Base-by-base conservation (phyloP, 2,113 vertebrate species). In the Callaeas wilsoni region DNA sequence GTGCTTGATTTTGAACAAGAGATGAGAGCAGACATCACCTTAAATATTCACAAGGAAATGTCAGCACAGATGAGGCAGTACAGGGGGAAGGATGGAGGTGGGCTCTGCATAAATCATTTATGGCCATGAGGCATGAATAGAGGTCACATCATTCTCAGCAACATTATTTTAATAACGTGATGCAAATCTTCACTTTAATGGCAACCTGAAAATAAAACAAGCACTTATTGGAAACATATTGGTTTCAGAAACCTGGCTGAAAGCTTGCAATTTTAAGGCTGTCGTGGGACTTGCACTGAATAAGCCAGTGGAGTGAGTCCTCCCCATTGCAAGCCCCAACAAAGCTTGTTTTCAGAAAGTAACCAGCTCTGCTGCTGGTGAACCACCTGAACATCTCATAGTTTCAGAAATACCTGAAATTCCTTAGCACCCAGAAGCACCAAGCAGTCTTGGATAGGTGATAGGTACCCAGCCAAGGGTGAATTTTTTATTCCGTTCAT, bases 41-140 rank as follows among this genome's bases (percentile, higher is more conserved):
- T 94, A 97, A 97, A 95, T 93, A 96, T 96, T 97, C 96, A 97
- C 25, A n/a, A 80, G 90, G 91, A 96, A 90, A 90, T 94, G 91
- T 94, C 96, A 97, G 77, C 63, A 17, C 83, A 69, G 78, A 94
- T 75, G 84, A 97, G 67, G 52, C 47, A 47, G 89, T 41, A 35
- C 33, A 79, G 62, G 35, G 84, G 79, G 56, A 87, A 65, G 62
- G 56, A 52, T 81, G 74, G 47, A 93, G 84, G 74, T 94, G 87
- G 92, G 84, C 83, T 96, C 6, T 2, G 27, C 30, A 89, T 93
- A 84, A 49, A 91, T 91, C 12, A 93, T 96, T 97, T 83, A 92
- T 64, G 49, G 60, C 50, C 6, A 37, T 30, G 41, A 67, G n/a
- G 53, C 68, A 21, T 32, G 49, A 93, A 59, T 35, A 63, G 84